phyloP scores from a whole-genome alignment of 1,140 invertebrate genomes.

The Lucilia sericata region DNA sequence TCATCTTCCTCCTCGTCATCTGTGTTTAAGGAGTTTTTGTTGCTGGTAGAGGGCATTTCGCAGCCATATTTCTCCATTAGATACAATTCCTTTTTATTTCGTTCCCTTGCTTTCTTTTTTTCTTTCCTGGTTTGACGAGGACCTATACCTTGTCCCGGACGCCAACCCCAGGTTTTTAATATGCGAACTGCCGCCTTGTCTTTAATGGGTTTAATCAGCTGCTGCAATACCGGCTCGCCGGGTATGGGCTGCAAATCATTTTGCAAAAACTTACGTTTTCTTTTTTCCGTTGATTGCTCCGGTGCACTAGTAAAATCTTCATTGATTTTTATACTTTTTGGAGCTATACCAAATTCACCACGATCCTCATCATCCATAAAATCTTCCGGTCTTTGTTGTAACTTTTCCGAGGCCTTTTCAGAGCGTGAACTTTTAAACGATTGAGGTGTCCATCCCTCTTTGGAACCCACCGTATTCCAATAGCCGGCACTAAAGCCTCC shows the following conservation, averaged over 20 bases:
- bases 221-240: constrained; percentile 81
- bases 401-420: constrained; percentile 72
- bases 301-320: constrained; percentile 76
- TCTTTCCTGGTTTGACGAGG: constrained; percentile 75
- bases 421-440: constrained; percentile 90
- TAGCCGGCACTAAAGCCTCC: constrained; percentile 99
- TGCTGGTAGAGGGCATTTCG: constrained; percentile 33
- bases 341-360: constrained; percentile 95
- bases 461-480: constrained; percentile 95
- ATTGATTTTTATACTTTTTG: constrained; percentile 82
- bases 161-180: constrained; percentile 90
- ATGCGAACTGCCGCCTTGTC: constrained; percentile 90
- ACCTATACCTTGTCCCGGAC: constrained; percentile 91
- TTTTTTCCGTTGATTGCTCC: constrained; percentile 61
- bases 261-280: constrained; percentile 68
- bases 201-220: constrained; percentile 83
- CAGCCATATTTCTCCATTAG: constrained; percentile 61
- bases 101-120: constrained; percentile 54
- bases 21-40: neutral
- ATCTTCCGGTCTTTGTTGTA: constrained; percentile 82
- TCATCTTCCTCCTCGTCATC: constrained; percentile 41
- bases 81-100: constrained; percentile 62
- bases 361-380: constrained; percentile 99
- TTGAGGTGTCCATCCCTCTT: constrained; percentile 94
- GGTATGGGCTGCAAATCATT: constrained; percentile 79